Base-by-base conservation (phyloP, 37 sponge, comb jelly and placozoan species). In the Aplysina aerophoba region DNA sequence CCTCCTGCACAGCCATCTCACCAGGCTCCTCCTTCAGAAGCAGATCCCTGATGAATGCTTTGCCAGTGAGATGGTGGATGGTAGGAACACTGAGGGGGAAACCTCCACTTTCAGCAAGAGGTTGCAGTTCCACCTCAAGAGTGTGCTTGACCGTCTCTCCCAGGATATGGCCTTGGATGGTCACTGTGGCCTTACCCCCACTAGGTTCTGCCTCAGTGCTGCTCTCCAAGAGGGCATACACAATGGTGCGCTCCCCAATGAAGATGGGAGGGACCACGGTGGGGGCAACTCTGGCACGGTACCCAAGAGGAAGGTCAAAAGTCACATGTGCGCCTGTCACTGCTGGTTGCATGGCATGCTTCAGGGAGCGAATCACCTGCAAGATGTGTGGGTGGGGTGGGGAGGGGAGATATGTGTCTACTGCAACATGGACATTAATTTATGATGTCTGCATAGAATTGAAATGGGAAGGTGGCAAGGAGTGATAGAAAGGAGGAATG, bases 11-110 rank as follows among this genome's bases (percentile, higher is more conserved):
- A n/a, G 1, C 71, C 55, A 3, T 41, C 14, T 1, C 44, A 55
- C 15, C 0, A 59, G 68, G 31, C 11, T 73, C 63, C 25, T n/a
- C 55, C 39, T 20, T 15, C 83, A 84, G 71, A 16, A 44, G 50
- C 8, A 44, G 50, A 8, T 88, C 83, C 27, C 38, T 56, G 62
- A 87, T 64, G 24, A 87, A 36, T 4, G 25, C 44, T 77, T 87
- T 87, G n/a, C 63, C 82, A 56, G 88, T 83, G 22, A 87, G 77
- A 20, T 87, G 88, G 58, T 87, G 88, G 62, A 87, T 65, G 61
- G 78, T 73, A n/a, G 73, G 34, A 16, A 83, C 33, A 31, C 41
- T 21, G 20, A 44, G 22, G 3, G 6, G 37, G n/a, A 34, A 22
- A 27, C 20, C 63, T 5, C 2, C 4, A 24, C 24, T 37, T 22